Evolutionary conservation across 2,888 invertebrate species (phyloP), one percentile per base, ranked within the genome.

Genomic region (Vesta saturnalis): DNA sequence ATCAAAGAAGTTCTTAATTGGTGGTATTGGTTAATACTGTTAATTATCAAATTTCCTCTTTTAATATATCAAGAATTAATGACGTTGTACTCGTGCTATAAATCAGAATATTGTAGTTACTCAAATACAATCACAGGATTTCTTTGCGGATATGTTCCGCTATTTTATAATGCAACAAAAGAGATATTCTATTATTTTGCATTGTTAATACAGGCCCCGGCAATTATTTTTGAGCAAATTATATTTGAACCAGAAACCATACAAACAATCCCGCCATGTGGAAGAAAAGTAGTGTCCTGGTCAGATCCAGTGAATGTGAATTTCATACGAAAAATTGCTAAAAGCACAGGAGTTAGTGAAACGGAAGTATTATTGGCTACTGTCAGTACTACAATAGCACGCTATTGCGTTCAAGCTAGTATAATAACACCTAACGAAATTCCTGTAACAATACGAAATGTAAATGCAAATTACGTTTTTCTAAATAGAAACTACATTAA

Each of bases 221-320:
- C 85, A 70, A 83, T 85, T 1, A 82, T 89, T n/a, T 74, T 88
- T 1, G 85, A 87, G 52, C 91, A 92, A 76, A 84, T 91, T 0
- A 85, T 91, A 0, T 82, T 87, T 68, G 86, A 87, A 49, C 87
- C 88, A 1, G 85, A 85, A 54, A 85, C 81, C 3, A 76, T 86
- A 18, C 90, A 91, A 78, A 89, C 89, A 0, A 87, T 90, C 12
- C 90, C 90, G 0, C 84, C 91, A 19, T 91, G 91, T 77, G 92
- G 92, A 1, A 85, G 92, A 71, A 92, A 92, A 85, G 89, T 91
- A 0, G 88, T 90, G 1, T 88, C 90, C 0, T 92, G 92, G 92
- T 92, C 92, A 0, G 87, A 89, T 0, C 87, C 90, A 0, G 87
- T 92, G 0, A 84, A 89, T 5, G 82, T 87, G 4, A 87, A 87